Evolutionary conservation across 2,797 vertebrate genomes (phyloP), one percentile per base, ranked within the genome.

Genomic region (Atherinosoma microstoma): DNA sequence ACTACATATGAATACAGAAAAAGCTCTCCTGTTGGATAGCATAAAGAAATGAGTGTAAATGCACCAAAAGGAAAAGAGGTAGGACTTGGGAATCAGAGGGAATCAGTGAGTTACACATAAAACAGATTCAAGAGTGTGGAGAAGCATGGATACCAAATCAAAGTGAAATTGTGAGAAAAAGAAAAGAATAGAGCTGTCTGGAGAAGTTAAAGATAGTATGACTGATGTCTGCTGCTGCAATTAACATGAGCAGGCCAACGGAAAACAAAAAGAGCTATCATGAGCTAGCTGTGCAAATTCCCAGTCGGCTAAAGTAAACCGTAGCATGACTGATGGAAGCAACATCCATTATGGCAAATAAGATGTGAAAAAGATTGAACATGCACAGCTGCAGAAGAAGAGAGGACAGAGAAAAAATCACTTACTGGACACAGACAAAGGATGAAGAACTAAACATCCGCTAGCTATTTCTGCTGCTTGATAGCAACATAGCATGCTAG

Each of bases 211-310:
- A 62, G 29, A 45, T 30, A 64, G 45, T 2, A 29, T 13, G 18
- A 32, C 20, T 18, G 65, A 13, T 56, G 29, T 47, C 42, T 20
- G 6, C 42, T 58, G 38, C 68, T 27, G 11, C 51, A 60, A 59
- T 29, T 10, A 38, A 53, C 13, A 58, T n/a, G 51, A 67, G 24
- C 9, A 45, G 59, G 24, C 18, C 29, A 58, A 47, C 4, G 58
- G 45, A 54, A 61, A 38, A 38, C 35, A 35, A 10, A 6, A 58
- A 1, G 0, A 10, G 24, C 10, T 7, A 72, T 60, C 35, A 36
- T 20, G 9, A 82, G 73, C 64, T 71, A 63, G 64, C 58, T 61
- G 68, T 64, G 78, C 63, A 86, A 82, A 76, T 73, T 69, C 36
- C 70, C 53, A 71, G 40, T 51, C 51, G 27, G 40, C 40, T 61